A percentile compares a stretch with the other conserved stretches of the same genome.
Evolutionary conservation across 2,797 vertebrate species (phyloP).

Genomic region (Xiphorhynchus erythropygius): DNA sequence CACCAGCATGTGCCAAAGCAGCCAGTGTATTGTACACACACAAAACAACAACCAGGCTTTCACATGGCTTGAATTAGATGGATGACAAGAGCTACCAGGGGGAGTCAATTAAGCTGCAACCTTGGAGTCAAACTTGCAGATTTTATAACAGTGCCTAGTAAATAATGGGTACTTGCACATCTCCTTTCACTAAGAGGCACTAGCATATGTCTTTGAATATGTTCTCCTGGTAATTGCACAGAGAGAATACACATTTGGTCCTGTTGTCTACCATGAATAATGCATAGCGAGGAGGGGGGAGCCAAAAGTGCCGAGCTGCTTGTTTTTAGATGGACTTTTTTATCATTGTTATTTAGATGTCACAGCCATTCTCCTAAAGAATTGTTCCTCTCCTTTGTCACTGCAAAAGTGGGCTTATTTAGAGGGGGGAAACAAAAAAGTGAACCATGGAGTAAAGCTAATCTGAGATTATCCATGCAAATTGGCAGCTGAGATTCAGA

Average conservation of each 20-base stretch:
- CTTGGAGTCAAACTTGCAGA: constrained; percentile 68
- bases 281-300: constrained; percentile 21
- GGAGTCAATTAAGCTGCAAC: constrained; percentile 63
- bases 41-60: constrained; percentile 34
- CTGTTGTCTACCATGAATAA: constrained; percentile 67
- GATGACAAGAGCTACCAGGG: constrained; percentile 58
- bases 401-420: constrained; percentile 15
- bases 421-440: not conserved
- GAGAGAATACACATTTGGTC: constrained; percentile 57
- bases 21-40: constrained; percentile 27
- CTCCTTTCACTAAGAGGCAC: constrained; percentile 69
- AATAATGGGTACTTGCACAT: constrained; percentile 66
- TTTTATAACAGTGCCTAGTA: constrained; percentile 62
- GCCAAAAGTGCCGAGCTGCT: constrained; percentile 26
- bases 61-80: constrained; percentile 45
- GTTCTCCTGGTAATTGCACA: constrained; percentile 69
- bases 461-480: constrained; percentile 55
- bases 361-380: not conserved
- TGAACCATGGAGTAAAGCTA: not conserved
- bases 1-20: constrained; percentile 61
- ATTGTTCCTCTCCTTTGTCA: not conserved
- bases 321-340: constrained; percentile 48
- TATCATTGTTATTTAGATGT: constrained; percentile 59
- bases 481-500: constrained; percentile 50
- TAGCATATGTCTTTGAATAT: constrained; percentile 71